A percentile compares a stretch with the other conserved stretches of the same genome.
These are phyloP conservation scores for Nymphalis polychloros DNA, from an alignment of 2,888 invertebrate genomes.

Conservation along the genomic window DNA sequence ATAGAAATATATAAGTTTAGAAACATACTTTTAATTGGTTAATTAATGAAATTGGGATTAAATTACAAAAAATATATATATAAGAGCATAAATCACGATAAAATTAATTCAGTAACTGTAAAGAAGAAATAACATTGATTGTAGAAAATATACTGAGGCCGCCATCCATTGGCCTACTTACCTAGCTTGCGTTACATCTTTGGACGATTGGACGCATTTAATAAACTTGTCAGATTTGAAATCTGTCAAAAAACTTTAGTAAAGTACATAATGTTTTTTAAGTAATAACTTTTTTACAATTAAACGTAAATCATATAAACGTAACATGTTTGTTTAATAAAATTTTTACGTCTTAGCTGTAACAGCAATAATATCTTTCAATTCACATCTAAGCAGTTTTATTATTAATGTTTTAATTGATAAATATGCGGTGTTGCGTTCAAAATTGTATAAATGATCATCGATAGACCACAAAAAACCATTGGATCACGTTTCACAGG, in stretches of 20 bases:
- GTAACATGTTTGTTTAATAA: background rate
- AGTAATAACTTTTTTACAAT: background rate
- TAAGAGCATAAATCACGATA: too few relatives aligned
- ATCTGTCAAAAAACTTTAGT: conserved; percentile 8
- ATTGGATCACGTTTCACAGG: conserved; percentile 69
- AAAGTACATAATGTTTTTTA: background rate
- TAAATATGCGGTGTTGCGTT: conserved; percentile 64
- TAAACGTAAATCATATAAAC: background rate
- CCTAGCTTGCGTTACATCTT: background rate
- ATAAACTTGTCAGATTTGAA: conserved; percentile 21
- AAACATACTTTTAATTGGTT: background rate
- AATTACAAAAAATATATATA: too few relatives aligned
- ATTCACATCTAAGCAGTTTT: background rate
- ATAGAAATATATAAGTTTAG: too few relatives aligned
- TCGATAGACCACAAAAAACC: conserved; percentile 54
- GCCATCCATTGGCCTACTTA: background rate
- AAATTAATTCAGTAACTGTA: background rate
- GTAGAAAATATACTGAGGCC: background rate
- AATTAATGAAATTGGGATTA: too few relatives aligned
- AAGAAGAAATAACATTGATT: background rate
- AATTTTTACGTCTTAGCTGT: background rate
- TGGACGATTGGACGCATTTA: background rate
- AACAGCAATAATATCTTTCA: background rate
- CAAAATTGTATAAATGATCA: conserved; percentile 61
- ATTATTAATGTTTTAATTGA: conserved; percentile 1